A percentile compares a stretch with the other conserved stretches of the same genome.
These are phyloP conservation scores for Andricus quercusramuli DNA, from an alignment of 2,888 invertebrate genomes.

Conservation along the genomic window DNA sequence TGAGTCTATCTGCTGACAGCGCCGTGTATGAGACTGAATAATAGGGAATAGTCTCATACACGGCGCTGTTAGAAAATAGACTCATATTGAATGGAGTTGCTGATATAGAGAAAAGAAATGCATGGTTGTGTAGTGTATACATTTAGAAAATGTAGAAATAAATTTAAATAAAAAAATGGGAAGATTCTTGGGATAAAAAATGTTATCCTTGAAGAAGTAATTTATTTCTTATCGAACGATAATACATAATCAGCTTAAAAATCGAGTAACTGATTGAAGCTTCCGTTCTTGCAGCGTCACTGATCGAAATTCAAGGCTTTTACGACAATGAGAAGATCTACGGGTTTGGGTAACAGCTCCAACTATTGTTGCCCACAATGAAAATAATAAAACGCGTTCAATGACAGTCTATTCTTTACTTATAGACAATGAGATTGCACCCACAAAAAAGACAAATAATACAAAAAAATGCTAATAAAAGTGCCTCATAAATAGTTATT, in stretches of 20 bases:
- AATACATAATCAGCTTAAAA: constrained; percentile 14
- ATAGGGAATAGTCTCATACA: no score
- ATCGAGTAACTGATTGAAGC: not conserved
- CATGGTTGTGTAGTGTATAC: no score
- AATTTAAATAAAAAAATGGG: not conserved
- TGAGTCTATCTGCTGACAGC: no score
- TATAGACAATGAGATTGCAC: not conserved
- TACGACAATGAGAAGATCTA: not conserved
- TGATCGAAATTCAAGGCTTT: constrained; percentile 12
- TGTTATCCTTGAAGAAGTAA: not conserved
- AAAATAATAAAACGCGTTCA: not conserved
- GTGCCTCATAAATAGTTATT: no score
- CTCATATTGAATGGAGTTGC: no score
- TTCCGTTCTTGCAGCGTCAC: not conserved
- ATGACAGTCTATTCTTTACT: not conserved
- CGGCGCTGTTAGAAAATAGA: no score
- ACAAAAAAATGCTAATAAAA: no score
- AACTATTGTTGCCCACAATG: not conserved
- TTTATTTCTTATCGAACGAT: not conserved
- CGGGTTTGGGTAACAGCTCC: not conserved
- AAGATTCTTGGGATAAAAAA: not conserved
- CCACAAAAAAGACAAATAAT: not conserved
- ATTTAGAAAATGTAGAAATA: no score
- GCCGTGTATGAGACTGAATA: no score
- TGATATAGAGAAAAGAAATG: no score